Evolutionary conservation across 2,888 invertebrate species (phyloP), one percentile per base, ranked within the genome.

Genomic region (Ditylenchus weischeri): DNA sequence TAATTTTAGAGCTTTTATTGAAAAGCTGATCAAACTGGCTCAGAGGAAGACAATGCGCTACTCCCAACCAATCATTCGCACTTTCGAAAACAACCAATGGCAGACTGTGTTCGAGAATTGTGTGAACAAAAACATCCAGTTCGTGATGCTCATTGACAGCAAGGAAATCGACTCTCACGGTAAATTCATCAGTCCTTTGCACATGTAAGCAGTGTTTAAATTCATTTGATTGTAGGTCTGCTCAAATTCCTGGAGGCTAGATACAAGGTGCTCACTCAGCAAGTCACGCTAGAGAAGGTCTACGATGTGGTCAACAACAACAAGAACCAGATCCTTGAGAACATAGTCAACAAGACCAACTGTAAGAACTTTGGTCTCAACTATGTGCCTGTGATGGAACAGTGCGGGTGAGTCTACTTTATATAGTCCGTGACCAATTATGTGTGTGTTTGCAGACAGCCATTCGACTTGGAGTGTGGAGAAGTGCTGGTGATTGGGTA

Each of bases 401-500:
- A 29, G n/a, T 19, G 35, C n/a, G 49, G 51, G 59, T 38, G 73
- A 19, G 70, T 66, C 15, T 29, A 29, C 5, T 29, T 29, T 29
- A n/a, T 29, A 29, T 29, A 29, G 29, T 29, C 29, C 29, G 5
- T 29, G 5, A 29, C 29, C 29, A 2, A 29, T 29, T 29, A 2
- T 29, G 3, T 57, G 50, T 15, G 19, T n/a, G n/a, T 21, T 15
- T 63, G 61, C 64, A 50, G 51, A 50, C 18, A n/a, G 50, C 48
- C 23, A n/a, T 60, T 69, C 54, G 35, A 49, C 5, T 54, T 70
- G 35, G 48, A 69, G 13, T 23, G 51, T 21, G 67, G 48, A n/a
- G 65, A 73, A 13, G 43, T 69, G 13, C 61, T 72, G 29, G 64
- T 72, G 21, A 70, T 72, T 49, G 72, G 72, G 0, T 74, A 74